phyloP scores from a whole-genome alignment of 2,888 invertebrate species.

The Platycheirus rosarum region DNA sequence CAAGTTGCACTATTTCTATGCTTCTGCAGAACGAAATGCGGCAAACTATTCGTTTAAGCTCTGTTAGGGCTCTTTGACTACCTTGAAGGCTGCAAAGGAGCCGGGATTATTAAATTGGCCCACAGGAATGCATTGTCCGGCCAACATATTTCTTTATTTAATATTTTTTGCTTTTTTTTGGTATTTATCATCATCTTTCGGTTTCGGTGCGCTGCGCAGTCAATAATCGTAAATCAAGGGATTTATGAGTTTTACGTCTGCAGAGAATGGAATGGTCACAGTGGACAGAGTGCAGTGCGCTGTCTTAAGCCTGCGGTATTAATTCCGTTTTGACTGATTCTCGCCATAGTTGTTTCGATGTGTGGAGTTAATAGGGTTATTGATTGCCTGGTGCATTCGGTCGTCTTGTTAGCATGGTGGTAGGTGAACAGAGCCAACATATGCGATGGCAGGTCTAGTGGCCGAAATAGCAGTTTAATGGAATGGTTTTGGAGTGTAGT shows the following conservation, averaged over 20 bases:
- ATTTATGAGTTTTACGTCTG: conserved; percentile 73
- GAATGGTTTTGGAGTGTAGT: conserved; percentile 27
- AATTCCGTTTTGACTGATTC: conserved; percentile 72
- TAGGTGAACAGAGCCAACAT: conserved; percentile 42
- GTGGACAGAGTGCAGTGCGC: conserved; percentile 42
- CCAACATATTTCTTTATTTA: conserved; percentile 36
- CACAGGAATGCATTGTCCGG: conserved; percentile 70
- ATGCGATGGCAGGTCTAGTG: conserved; percentile 19
- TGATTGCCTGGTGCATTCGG: conserved; percentile 70
- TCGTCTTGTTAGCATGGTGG: conserved; percentile 71
- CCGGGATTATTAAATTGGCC: conserved; percentile 67
- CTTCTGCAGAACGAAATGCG: conserved; percentile 13
- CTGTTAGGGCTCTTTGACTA: not conserved
- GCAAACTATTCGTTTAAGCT: conserved; percentile 6
- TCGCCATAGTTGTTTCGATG: conserved; percentile 44
- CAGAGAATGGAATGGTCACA: conserved; percentile 4
- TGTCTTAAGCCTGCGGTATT: conserved; percentile 73
- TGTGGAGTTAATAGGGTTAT: conserved; percentile 69
- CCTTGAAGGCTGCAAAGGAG: conserved; percentile 39
- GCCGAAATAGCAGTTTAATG: conserved; percentile 56
- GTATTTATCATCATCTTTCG: conserved; percentile 56
- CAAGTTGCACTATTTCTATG: conserved; percentile 10
- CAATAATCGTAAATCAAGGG: conserved; percentile 74
- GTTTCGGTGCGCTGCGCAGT: conserved; percentile 65
- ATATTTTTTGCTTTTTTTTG: conserved; percentile 4